phyloP scores from a whole-genome alignment of 1,140 invertebrate species.

The Apis florea region DNA sequence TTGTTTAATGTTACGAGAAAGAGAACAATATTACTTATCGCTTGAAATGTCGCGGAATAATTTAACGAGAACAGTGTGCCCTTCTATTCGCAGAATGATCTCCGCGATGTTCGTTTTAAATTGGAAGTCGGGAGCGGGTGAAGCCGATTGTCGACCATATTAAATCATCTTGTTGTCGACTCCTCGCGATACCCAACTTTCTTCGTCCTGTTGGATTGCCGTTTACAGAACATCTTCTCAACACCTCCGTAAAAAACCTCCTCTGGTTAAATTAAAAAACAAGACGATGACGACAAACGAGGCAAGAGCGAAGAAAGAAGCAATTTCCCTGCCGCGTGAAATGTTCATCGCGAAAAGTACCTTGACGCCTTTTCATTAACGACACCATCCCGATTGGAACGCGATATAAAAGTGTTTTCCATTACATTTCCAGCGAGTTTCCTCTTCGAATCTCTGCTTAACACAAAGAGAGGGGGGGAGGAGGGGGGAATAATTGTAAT shows the following conservation, averaged over 20 bases:
- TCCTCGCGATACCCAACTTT: neutral
- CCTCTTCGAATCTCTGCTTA: neutral
- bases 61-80: conserved; percentile 31
- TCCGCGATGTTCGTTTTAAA: conserved; percentile 8
- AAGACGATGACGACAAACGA: neutral
- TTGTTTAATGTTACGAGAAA: conserved; percentile 42
- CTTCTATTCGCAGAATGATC: conserved; percentile 15
- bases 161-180: conserved; percentile 12
- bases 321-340: neutral
- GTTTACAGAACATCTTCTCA: neutral
- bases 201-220: neutral
- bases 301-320: neutral
- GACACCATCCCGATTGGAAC: neutral
- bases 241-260: no score
- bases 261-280: conserved; percentile 4
- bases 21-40: conserved; percentile 31
- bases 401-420: neutral
- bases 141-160: neutral
- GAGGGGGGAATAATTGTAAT: no score
- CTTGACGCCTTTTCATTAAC: neutral
- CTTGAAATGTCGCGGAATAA: conserved; percentile 39
- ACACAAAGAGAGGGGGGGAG: no score
- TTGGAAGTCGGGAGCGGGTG: neutral
- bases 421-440: neutral
- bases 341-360: neutral